Percentiles rank a stretch among this genome's conserved stretches.
Conservation (phyloP, 2,888 invertebrate genomes). For the Noctua comes region DNA sequence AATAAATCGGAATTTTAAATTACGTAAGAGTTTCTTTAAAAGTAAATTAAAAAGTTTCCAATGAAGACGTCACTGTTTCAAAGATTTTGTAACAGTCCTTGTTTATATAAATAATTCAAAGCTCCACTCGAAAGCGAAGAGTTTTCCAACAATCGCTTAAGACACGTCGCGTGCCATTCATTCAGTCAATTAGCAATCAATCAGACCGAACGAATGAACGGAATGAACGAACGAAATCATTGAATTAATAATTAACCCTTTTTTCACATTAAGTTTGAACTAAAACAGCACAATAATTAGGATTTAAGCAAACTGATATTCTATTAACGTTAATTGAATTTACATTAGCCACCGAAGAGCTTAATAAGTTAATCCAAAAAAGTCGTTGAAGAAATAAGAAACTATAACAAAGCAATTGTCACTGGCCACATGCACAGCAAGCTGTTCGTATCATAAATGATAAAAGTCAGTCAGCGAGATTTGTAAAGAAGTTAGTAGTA, state of each 20-base stretch:
- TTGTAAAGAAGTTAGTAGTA: no score
- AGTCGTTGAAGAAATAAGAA: background rate
- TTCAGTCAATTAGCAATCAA: slow-evolving; percentile 47
- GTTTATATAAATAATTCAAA: slow-evolving; percentile 34
- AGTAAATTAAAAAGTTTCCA: slow-evolving; percentile 14
- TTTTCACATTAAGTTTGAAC: background rate
- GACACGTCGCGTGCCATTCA: slow-evolving; percentile 46
- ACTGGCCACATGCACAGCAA: background rate
- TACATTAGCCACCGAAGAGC: background rate
- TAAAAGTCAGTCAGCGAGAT: background rate
- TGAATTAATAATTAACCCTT: slow-evolving; percentile 22
- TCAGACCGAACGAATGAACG: slow-evolving; percentile 38
- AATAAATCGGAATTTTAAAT: background rate
- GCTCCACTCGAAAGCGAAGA: background rate
- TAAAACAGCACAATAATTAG: slow-evolving; percentile 4
- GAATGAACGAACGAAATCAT: slow-evolving; percentile 14
- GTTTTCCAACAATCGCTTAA: slow-evolving; percentile 33
- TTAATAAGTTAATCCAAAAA: background rate
- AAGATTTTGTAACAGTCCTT: slow-evolving; percentile 5
- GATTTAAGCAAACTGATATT: background rate
- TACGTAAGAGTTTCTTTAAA: background rate
- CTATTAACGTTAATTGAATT: background rate
- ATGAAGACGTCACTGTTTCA: background rate
- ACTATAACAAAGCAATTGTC: background rate
- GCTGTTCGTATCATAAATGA: background rate